A percentile compares a stretch with the other conserved stretches of the same genome.
phyloP scores from a whole-genome alignment of 2,888 invertebrate species.

The Heterodera filipjevi region DNA sequence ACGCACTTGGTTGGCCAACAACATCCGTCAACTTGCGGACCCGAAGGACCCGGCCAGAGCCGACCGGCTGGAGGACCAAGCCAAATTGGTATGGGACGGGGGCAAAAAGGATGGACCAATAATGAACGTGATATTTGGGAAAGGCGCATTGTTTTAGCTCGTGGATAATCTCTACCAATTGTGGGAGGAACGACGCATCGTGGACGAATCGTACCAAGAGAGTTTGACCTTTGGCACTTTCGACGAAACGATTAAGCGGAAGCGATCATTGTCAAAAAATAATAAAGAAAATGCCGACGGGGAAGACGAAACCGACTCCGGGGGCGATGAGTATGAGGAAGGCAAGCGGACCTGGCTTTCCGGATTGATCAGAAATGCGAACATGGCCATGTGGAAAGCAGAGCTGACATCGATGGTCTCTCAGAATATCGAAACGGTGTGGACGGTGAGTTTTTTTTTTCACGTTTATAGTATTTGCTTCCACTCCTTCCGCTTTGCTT shows the following conservation, averaged over 20 bases:
- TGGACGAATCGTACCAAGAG: constrained; percentile 21
- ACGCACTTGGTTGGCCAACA: constrained; percentile 60
- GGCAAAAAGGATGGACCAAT: background rate
- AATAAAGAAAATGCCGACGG: background rate
- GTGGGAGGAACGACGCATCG: constrained; percentile 54
- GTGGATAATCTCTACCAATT: constrained; percentile 63
- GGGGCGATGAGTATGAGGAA: constrained; percentile 15
- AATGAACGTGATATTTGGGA: background rate
- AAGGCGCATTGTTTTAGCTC: constrained; percentile 51
- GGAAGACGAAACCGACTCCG: constrained; percentile 4
- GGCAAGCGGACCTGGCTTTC: constrained; percentile 41
- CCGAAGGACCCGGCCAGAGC: constrained; percentile 59
- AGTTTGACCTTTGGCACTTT: constrained; percentile 13
- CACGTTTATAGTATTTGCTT: background rate
- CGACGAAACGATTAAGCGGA: background rate
- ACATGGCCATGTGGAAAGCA: constrained; percentile 56
- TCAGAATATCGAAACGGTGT: constrained; percentile 64
- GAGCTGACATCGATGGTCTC: constrained; percentile 62
- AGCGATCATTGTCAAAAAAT: background rate
- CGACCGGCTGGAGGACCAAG: constrained; percentile 64
- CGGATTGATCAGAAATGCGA: constrained; percentile 57
- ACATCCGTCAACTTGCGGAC: constrained; percentile 59
- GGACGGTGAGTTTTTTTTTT: constrained; percentile 51
- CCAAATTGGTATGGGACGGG: constrained; percentile 48
- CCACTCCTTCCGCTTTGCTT: background rate